Conservation (phyloP, 2,797 vertebrate genomes). For the Myripristis murdjan region DNA sequence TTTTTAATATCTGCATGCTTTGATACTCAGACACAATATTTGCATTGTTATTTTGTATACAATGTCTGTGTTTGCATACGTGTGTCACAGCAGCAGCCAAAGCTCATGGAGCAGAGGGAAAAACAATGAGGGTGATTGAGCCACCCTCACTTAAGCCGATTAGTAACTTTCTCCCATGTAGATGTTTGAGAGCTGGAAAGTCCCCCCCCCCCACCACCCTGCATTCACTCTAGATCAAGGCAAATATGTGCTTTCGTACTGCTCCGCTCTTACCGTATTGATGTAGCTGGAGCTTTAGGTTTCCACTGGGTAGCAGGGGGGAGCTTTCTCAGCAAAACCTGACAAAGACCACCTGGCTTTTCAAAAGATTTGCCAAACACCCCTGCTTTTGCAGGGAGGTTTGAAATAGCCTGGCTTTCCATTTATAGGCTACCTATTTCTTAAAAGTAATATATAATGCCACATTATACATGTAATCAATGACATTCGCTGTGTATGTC, state of each 20-base stretch:
- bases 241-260: slow-evolving; percentile 72
- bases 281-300: slow-evolving; percentile 49
- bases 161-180: slow-evolving; percentile 79
- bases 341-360: slow-evolving; percentile 56
- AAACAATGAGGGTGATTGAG: slow-evolving; percentile 73
- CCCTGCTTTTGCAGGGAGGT: slow-evolving; percentile 76
- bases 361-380: slow-evolving; percentile 73
- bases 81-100: slow-evolving; percentile 63
- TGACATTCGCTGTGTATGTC: slow-evolving; percentile 72
- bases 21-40: slow-evolving; percentile 22
- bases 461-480: slow-evolving; percentile 76
- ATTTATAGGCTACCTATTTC: slow-evolving; percentile 80
- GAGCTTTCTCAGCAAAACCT: slow-evolving; percentile 60
- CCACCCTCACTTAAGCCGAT: slow-evolving; percentile 78
- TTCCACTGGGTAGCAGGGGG: slow-evolving; percentile 53
- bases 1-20: slow-evolving; percentile 22
- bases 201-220: no score
- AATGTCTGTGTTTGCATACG: slow-evolving; percentile 61
- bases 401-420: slow-evolving; percentile 80
- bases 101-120: slow-evolving; percentile 53
- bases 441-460: slow-evolving; percentile 76
- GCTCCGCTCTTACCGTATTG: slow-evolving; percentile 45
- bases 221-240: slow-evolving; percentile 73
- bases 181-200: slow-evolving; percentile 71
- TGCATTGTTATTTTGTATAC: slow-evolving; percentile 35